Percentiles rank a stretch among this genome's conserved stretches.
These are phyloP conservation scores for Dromas ardeola DNA, from an alignment of 2,113 vertebrate species.

Conservation along the genomic window DNA sequence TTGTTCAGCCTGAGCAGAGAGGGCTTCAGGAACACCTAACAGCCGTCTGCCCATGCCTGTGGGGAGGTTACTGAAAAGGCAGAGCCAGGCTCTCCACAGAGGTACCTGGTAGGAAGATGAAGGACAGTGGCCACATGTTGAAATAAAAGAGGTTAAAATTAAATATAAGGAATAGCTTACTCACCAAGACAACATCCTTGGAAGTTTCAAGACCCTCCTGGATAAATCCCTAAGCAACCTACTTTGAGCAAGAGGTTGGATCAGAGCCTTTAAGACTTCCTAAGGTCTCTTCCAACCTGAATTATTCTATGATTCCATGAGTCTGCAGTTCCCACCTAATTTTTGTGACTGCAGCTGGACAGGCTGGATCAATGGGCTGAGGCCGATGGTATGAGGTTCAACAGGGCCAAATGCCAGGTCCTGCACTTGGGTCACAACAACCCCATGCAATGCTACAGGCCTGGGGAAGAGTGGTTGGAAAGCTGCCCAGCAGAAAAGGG, in stretches of 20 bases:
- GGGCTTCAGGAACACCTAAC: neutral
- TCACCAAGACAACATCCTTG: neutral
- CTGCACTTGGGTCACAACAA: no score
- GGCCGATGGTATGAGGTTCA: no score
- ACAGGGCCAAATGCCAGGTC: no score
- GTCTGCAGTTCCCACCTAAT: neutral
- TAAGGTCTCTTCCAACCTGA: neutral
- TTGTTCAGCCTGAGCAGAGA: neutral
- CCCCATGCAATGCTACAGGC: no score
- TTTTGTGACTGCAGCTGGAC: neutral
- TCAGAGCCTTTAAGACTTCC: neutral
- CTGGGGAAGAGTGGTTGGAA: no score
- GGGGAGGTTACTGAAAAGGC: neutral
- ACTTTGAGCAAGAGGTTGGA: neutral
- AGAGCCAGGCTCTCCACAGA: neutral
- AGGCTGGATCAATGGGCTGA: no score
- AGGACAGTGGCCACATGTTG: neutral
- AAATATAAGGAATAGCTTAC: neutral
- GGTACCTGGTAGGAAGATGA: neutral
- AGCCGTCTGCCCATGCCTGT: no score
- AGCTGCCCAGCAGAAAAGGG: no score
- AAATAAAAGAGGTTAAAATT: neutral
- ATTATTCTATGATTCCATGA: neutral
- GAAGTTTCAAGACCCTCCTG: neutral
- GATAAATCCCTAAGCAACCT: neutral